Evolutionary conservation across 2,888 invertebrate species (phyloP).

Genomic region (Sarcophaga rosellei): DNA sequence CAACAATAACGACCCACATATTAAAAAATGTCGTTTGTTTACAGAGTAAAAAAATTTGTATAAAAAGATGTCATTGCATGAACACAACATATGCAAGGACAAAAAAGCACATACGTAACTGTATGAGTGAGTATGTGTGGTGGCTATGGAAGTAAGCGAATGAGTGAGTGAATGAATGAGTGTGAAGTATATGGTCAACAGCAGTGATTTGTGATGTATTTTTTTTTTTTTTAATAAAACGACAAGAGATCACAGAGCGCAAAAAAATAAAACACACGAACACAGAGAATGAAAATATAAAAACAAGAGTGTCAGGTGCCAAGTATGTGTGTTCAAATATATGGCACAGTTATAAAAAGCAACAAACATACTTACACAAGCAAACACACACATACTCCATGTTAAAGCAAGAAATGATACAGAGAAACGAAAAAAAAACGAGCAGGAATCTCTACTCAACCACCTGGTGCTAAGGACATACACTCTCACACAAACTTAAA

Average conservation of each 20-base stretch:
- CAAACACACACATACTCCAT: no score
- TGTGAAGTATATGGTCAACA: constrained; percentile 64
- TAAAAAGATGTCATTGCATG: no score
- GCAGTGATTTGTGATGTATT: constrained; percentile 63
- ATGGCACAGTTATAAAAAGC: constrained; percentile 1
- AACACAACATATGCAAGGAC: no score
- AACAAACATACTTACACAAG: neutral
- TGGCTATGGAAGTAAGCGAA: neutral
- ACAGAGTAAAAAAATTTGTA: no score
- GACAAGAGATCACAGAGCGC: neutral
- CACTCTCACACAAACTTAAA: neutral
- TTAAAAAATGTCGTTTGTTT: no score
- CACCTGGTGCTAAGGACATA: constrained; percentile 48
- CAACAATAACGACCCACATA: constrained; percentile 38
- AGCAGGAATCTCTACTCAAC: constrained; percentile 5
- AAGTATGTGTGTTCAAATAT: constrained; percentile 46
- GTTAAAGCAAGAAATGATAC: no score
- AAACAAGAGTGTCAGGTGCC: constrained; percentile 62
- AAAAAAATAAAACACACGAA: neutral
- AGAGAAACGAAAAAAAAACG: constrained; percentile 13
- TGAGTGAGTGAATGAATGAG: constrained; percentile 49
- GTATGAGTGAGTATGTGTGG: neutral
- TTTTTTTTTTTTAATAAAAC: constrained; percentile 50
- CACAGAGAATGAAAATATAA: constrained; percentile 25
- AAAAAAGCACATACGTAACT: neutral